phyloP scores from a whole-genome alignment of 2,797 vertebrate genomes.

The Gambelia wislizenii region DNA sequence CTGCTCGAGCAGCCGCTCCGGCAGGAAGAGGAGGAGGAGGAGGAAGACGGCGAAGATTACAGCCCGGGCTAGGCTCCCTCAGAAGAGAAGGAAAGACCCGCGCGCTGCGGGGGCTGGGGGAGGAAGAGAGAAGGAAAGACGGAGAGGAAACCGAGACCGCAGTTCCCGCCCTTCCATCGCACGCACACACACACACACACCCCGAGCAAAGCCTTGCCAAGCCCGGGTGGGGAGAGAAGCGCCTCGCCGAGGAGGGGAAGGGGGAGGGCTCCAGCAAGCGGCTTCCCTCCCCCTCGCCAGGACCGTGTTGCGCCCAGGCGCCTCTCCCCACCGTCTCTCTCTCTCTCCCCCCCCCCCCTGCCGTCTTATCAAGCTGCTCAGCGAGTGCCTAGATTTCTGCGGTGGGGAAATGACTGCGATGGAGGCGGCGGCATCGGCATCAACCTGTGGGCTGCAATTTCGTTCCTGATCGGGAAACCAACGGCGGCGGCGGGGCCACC shows the following conservation, averaged over 20 bases:
- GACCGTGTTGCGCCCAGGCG: not conserved
- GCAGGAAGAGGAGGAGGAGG: no score
- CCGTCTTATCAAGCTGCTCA: not conserved
- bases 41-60: not conserved
- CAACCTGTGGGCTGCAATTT: slow-evolving; percentile 44
- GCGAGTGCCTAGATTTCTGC: not conserved
- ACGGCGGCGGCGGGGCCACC: not conserved
- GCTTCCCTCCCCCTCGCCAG: not conserved
- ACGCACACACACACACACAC: not conserved
- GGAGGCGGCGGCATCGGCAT: slow-evolving; percentile 4
- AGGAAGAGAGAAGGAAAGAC: not conserved
- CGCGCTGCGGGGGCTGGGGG: not conserved
- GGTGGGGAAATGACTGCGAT: slow-evolving; percentile 18
- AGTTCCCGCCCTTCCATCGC: not conserved
- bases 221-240: not conserved
- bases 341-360: no score
- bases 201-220: not conserved
- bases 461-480: not conserved
- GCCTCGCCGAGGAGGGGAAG: not conserved
- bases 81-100: not conserved
- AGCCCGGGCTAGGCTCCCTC: not conserved
- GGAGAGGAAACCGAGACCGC: not conserved
- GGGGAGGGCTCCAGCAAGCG: not conserved
- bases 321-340: not conserved
- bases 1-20: no score